phyloP scores from a whole-genome alignment of 2,797 vertebrate genomes.

The Alfaro cultratus region DNA sequence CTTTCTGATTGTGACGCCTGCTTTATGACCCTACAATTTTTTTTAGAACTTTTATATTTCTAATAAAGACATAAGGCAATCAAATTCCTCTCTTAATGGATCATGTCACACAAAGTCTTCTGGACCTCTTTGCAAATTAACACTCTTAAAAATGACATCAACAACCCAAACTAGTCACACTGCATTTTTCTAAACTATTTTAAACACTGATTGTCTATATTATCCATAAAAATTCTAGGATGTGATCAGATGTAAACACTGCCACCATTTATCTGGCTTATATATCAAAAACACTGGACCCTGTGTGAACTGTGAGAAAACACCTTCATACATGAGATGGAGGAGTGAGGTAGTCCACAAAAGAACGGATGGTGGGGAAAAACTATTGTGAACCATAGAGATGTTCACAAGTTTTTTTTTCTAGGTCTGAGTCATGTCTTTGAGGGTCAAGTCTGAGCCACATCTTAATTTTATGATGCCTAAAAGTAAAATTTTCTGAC shows the following conservation, averaged over 20 bases:
- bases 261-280: slow-evolving; percentile 44
- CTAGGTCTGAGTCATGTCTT: not conserved
- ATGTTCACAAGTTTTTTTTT: not conserved
- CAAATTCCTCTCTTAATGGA: slow-evolving; percentile 25
- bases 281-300: slow-evolving; percentile 50
- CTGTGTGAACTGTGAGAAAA: slow-evolving; percentile 57
- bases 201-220: slow-evolving; percentile 80
- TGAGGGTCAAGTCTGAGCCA: not conserved
- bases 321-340: slow-evolving; percentile 45
- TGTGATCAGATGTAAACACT: slow-evolving; percentile 70
- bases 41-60: slow-evolving; percentile 21
- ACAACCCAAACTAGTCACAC: slow-evolving; percentile 21
- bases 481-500: not conserved
- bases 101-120: slow-evolving; percentile 22
- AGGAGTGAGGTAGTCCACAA: slow-evolving; percentile 70
- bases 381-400: not conserved
- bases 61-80: slow-evolving; percentile 65
- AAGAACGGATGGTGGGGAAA: slow-evolving; percentile 35
- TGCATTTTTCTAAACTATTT: slow-evolving; percentile 31
- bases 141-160: slow-evolving; percentile 21
- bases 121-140: slow-evolving; percentile 32
- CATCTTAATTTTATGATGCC: not conserved
- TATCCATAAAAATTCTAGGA: slow-evolving; percentile 61
- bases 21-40: slow-evolving; percentile 10
- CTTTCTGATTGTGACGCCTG: slow-evolving; percentile 34